Conservation (phyloP, 2,113 vertebrate species). For the Oplegnathus fasciatus region DNA sequence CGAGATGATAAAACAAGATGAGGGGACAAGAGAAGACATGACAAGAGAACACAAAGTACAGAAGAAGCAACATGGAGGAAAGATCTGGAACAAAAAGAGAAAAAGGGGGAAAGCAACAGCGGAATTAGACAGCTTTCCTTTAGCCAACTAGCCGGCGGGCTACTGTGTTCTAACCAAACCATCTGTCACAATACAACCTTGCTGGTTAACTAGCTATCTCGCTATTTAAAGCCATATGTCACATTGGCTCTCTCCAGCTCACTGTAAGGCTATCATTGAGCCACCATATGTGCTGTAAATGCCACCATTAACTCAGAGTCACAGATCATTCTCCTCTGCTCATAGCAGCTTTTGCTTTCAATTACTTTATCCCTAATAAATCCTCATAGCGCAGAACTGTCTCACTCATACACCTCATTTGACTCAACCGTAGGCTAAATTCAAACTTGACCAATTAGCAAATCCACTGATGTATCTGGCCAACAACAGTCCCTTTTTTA, state of each 20-base stretch:
- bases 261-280: neutral
- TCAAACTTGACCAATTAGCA: neutral
- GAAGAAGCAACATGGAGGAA: neutral
- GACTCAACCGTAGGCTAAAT: neutral
- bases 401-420: neutral
- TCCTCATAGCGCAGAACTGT: neutral
- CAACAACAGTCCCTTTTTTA: neutral
- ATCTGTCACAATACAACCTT: slow-evolving; percentile 46
- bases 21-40: neutral
- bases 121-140: neutral
- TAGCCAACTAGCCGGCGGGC: slow-evolving; percentile 30
- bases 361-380: neutral
- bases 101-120: neutral
- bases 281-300: slow-evolving; percentile 36
- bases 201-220: slow-evolving; percentile 38
- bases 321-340: neutral
- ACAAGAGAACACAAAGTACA: neutral
- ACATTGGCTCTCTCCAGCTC: slow-evolving; percentile 17
- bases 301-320: slow-evolving; percentile 14
- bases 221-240: slow-evolving; percentile 44
- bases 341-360: neutral
- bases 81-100: neutral
- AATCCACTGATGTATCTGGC: neutral
- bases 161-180: slow-evolving; percentile 25
- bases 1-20: neutral